Conservation (phyloP, 2,888 invertebrate species). For the Macaria liturata region DNA sequence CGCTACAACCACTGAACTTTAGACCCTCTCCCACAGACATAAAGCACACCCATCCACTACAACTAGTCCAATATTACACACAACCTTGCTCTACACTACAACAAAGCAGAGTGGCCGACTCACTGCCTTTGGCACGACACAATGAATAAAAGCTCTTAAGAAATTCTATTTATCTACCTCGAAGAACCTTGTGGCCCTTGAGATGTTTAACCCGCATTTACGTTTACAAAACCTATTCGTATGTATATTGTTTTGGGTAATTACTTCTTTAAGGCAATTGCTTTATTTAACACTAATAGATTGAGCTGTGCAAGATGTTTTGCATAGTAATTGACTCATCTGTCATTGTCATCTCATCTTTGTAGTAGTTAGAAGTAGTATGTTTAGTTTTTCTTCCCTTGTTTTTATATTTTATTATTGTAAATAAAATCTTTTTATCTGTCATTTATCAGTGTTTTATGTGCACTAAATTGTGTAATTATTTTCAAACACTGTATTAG, state of each 20-base stretch:
- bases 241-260: conserved; percentile 2
- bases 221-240: not conserved
- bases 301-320: too few species aligned
- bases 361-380: too few species aligned
- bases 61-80: conserved; percentile 8
- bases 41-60: not conserved
- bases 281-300: too few species aligned
- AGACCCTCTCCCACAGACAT: conserved; percentile 10
- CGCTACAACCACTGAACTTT: conserved; percentile 8
- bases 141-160: conserved; percentile 23
- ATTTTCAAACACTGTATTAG: too few species aligned
- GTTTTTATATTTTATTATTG: too few species aligned
- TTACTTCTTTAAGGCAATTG: not conserved
- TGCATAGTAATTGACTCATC: too few species aligned
- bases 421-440: too few species aligned
- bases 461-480: too few species aligned
- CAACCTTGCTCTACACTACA: conserved; percentile 19
- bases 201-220: not conserved
- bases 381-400: too few species aligned
- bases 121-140: conserved; percentile 24
- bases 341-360: too few species aligned
- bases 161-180: conserved; percentile 21
- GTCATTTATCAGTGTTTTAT: too few species aligned
- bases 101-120: conserved; percentile 25
- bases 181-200: conserved; percentile 4